phyloP scores from a whole-genome alignment of 2,797 vertebrate species.

The Tolypeutes matacus region DNA sequence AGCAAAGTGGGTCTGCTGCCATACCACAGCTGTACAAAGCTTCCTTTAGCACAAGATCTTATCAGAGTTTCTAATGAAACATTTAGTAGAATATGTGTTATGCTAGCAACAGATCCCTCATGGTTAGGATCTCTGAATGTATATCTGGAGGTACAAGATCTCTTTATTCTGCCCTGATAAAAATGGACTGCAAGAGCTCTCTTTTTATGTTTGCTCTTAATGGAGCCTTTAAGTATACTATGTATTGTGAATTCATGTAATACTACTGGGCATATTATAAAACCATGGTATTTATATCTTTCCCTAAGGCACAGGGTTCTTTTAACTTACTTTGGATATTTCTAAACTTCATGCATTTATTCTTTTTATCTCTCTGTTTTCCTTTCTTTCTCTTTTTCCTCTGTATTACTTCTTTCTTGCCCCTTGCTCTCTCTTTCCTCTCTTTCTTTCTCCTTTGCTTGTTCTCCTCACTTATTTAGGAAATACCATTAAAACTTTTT shows the following conservation, averaged over 20 bases:
- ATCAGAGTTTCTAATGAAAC: slow-evolving; percentile 55
- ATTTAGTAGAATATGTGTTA: slow-evolving; percentile 32
- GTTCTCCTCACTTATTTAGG: not conserved
- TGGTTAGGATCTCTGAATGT: slow-evolving; percentile 62
- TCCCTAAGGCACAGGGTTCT: not conserved
- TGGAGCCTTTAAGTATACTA: slow-evolving; percentile 40
- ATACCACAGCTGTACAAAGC: slow-evolving; percentile 47
- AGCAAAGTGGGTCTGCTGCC: not conserved
- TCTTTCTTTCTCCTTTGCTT: not conserved
- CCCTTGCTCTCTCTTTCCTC: not conserved
- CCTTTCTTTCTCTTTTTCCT: not conserved
- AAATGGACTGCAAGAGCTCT: slow-evolving; percentile 58
- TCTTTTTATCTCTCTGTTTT: slow-evolving; percentile 11
- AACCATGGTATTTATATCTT: slow-evolving; percentile 50
- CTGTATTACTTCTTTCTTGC: not conserved
- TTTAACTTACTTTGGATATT: not conserved
- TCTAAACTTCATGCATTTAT: slow-evolving; percentile 29
- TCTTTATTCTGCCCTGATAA: slow-evolving; percentile 53
- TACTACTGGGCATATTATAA: not conserved
- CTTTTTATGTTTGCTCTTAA: slow-evolving; percentile 56
- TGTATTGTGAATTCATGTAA: slow-evolving; percentile 58
- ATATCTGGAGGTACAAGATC: slow-evolving; percentile 58
- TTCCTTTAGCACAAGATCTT: slow-evolving; percentile 62
- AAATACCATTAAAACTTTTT: not conserved
- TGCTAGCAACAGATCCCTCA: slow-evolving; percentile 56